Base-by-base conservation (phyloP, 1,140 invertebrate species). In the Telenomus remus region DNA sequence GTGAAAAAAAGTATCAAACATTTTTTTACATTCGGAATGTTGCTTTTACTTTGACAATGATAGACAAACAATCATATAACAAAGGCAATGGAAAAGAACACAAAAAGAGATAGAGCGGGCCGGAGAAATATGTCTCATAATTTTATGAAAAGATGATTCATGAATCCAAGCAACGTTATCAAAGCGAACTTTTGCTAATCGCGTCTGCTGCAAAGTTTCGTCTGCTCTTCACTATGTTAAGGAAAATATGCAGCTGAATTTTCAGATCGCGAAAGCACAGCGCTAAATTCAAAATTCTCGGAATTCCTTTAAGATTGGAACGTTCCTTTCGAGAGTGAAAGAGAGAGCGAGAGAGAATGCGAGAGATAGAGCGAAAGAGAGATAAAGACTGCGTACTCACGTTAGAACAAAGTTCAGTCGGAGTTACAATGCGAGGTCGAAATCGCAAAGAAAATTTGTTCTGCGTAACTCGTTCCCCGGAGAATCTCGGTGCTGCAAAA, bases 281-380 rank as follows among this genome's bases (percentile, higher is more conserved):
- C 74, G 75, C 76, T 80, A 81, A 81, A 79, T 80, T 81, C 78
- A 80, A 80, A 84, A 84, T 84, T 82, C 82, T 81, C 69, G 69
- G 76, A 74, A 84, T 84, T 84, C 82, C 78, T 78, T 65, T 76
- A 81, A 81, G 81, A 82, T 81, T 80, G 79, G 78, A 81, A 78
- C 80, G 81, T 69, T 82, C 76, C 63, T 64, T 77, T 63, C 57
- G 69, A 63, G 53, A 42, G 65, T 55, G 73, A 54, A 72, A 66
- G 76, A 70, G 72, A 53, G 66, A 56, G 44, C 10, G 66, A 65
- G 46, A 56, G 43, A 70, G 66, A 35, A 39, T 2, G 37, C 3
- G n/a, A 13, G 43, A 44, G 4, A 19, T 1, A 16, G 35, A 34
- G 37, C 35, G 55, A 54, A 57, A 43, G 33, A 27, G 53, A 69